Conservation (phyloP, 2,797 vertebrate species). For the Mus caroli region DNA sequence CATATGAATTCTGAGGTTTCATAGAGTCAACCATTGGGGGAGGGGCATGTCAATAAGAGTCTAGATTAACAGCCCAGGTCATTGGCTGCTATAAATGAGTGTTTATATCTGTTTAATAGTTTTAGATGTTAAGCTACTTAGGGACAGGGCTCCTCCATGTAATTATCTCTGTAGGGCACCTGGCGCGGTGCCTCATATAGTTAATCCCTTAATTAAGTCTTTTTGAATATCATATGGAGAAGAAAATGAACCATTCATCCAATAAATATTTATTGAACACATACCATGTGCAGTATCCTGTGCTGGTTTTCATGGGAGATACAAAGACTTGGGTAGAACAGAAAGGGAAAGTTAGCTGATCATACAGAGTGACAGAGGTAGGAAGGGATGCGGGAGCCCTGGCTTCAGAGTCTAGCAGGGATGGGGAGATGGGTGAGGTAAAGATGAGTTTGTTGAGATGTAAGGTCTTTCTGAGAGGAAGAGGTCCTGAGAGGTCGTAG, state of each 20-base stretch:
- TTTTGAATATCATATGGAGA: conserved; percentile 66
- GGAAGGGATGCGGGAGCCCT: not conserved
- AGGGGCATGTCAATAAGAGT: not conserved
- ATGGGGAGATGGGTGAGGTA: not conserved
- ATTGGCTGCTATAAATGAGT: conserved; percentile 51
- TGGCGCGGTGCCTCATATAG: conserved; percentile 43
- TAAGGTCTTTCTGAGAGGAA: not conserved
- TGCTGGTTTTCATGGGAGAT: not conserved
- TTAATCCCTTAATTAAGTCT: conserved; percentile 72
- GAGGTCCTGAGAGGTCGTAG: not conserved
- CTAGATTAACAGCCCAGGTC: conserved; percentile 54
- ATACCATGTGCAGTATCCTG: not conserved
- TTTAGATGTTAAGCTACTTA: conserved; percentile 82
- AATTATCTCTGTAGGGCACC: conserved; percentile 65
- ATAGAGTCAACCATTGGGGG: not conserved
- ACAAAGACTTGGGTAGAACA: conserved; percentile 47
- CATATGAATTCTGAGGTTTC: not conserved
- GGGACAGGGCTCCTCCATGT: conserved; percentile 69
- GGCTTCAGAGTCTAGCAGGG: not conserved
- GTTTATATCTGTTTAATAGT: conserved; percentile 73
- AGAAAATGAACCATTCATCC: conserved; percentile 69
- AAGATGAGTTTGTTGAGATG: not conserved
- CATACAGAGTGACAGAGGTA: not conserved
- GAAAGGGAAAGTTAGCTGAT: not conserved
- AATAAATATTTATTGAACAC: conserved; percentile 67